A percentile compares a stretch with the other conserved stretches of the same genome.
phyloP scores from a whole-genome alignment of 2,797 vertebrate species.

The Lycodopsis pacificus region DNA sequence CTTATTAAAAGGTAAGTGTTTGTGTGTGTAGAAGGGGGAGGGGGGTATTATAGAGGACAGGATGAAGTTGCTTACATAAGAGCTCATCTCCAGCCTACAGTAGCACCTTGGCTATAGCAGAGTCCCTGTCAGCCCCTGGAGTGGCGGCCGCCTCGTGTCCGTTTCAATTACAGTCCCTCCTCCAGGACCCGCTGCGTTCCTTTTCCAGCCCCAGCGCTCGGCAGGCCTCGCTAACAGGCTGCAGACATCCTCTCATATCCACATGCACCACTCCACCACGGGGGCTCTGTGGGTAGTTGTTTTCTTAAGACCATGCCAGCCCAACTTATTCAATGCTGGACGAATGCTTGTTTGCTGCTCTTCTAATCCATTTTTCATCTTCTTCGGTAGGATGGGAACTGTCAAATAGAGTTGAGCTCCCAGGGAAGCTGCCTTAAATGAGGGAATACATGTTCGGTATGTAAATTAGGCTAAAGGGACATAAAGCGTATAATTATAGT shows the following conservation, averaged over 20 bases:
- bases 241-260: slow-evolving; percentile 59
- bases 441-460: no score
- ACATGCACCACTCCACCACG: slow-evolving; percentile 35
- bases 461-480: no score
- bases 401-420: no score
- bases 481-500: no score
- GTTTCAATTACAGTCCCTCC: slow-evolving; percentile 47
- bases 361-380: slow-evolving; percentile 43
- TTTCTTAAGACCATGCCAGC: slow-evolving; percentile 34
- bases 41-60: slow-evolving; percentile 31
- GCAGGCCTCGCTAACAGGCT: slow-evolving; percentile 52
- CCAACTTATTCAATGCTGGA: slow-evolving; percentile 23
- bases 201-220: slow-evolving; percentile 21
- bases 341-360: slow-evolving; percentile 33
- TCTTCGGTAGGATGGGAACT: neutral
- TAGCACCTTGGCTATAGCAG: slow-evolving; percentile 38
- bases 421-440: no score
- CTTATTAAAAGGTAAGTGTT: slow-evolving; percentile 67
- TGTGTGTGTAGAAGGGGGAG: neutral
- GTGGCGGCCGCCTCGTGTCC: slow-evolving; percentile 38
- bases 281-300: slow-evolving; percentile 37
- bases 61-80: slow-evolving; percentile 63
- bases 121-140: slow-evolving; percentile 7
- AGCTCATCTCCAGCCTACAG: slow-evolving; percentile 51
- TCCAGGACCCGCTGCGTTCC: slow-evolving; percentile 1